Percentiles rank a stretch among this genome's conserved stretches.
Conservation (phyloP, 2,797 vertebrate genomes). For the Thaleichthys pacificus region DNA sequence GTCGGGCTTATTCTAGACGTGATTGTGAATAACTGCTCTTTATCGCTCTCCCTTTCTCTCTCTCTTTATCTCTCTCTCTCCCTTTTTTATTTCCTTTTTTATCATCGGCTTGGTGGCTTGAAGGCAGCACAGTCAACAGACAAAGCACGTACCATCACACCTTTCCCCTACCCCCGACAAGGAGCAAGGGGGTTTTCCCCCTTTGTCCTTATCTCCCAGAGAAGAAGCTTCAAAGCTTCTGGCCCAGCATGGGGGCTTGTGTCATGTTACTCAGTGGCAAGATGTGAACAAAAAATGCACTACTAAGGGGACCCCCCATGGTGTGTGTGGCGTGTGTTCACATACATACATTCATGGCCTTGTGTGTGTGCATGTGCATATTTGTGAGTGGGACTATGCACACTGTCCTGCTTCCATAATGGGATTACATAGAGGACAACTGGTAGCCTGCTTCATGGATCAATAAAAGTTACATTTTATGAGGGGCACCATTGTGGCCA, state of each 20-base stretch:
- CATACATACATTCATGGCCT: too few relatives aligned
- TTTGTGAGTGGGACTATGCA: not conserved
- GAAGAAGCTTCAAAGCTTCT: too few relatives aligned
- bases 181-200: too few relatives aligned
- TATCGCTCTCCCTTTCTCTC: too few relatives aligned
- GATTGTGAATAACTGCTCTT: not conserved
- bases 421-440: slow-evolving; percentile 13
- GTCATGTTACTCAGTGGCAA: not conserved
- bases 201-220: too few relatives aligned
- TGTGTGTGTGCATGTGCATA: not conserved
- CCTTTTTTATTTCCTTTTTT: not conserved
- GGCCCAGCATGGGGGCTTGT: not conserved
- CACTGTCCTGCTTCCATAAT: not conserved
- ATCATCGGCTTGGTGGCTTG: not conserved
- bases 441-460: slow-evolving; percentile 9
- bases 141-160: too few relatives aligned
- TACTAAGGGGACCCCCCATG: not conserved
- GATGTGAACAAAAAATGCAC: not conserved
- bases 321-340: too few relatives aligned
- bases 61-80: too few relatives aligned
- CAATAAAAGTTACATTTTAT: slow-evolving; percentile 8
- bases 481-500: not conserved
- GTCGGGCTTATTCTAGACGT: not conserved
- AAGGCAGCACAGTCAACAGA: too few relatives aligned
- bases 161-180: too few relatives aligned